Evolutionary conservation across 35 echinoderm and acorn worm species (phyloP), one percentile per base, ranked within the genome.

Genomic region (Lytechinus pictus): DNA sequence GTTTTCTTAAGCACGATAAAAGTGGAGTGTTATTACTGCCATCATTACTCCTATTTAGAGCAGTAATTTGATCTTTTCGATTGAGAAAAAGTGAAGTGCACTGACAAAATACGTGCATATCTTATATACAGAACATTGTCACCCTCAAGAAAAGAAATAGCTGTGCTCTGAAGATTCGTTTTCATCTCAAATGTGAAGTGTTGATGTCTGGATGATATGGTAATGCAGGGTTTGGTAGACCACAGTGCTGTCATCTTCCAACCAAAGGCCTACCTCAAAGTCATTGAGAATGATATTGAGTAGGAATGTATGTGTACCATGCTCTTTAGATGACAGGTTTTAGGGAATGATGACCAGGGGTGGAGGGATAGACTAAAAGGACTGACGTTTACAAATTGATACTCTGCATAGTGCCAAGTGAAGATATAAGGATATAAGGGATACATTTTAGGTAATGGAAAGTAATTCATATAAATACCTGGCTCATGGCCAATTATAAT

Each of bases 121-220:
- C 33, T 44, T 44, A 44, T 2, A 44, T 44, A 44, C 33, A 44
- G 33, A 44, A 44, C 33, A 44, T 44, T 44, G 33, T 44, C 33
- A 44, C 33, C 33, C 33, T 44, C 33, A 44, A 79, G 14, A 79
- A 6, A 79, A 1, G n/a, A 10, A 58, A 58, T 11, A 58, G 1
- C 8, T 57, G 11, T 57, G 55, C 24, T 71, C 61, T 71, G 61
- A 71, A 71, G 61, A 71, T 71, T 71, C 24, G 14, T 71, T 71
- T 71, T 71, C 24, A 6, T 19, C 61, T 71, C 61, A 11, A 58
- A 79, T n/a, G 16, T 79, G 66, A 79, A 79, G 66, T 79, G 66
- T 79, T 79, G 21, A 79, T 79, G 66, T 79, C 66, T 79, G 66
- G 66, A 79, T 79, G 66, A 79, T 79, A 79, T 79, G 66, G 66